These are phyloP conservation scores for Tryphoninae sp. DNA, from an alignment of 2,888 invertebrate species.

Conservation along the genomic window DNA sequence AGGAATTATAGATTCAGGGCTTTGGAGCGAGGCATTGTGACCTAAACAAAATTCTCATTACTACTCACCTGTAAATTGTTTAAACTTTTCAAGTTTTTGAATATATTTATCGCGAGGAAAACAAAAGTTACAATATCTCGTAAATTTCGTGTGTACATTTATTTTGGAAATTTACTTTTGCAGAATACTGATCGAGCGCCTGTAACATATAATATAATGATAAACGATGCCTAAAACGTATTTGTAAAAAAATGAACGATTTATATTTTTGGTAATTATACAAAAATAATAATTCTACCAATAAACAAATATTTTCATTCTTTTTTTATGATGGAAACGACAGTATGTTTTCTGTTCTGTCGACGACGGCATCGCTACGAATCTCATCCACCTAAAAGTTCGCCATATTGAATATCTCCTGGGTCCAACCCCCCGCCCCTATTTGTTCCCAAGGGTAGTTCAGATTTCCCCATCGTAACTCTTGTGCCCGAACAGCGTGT, in stretches of 20 bases:
- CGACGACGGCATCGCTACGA: conserved; percentile 30
- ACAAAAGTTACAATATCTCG: not conserved
- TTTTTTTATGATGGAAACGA: not conserved
- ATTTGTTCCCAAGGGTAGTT: conserved; percentile 27
- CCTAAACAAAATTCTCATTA: too few relatives aligned
- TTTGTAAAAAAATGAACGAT: not conserved
- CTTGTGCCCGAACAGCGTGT: conserved; percentile 30
- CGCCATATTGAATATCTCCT: conserved; percentile 47
- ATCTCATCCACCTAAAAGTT: conserved; percentile 17
- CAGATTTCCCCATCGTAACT: conserved; percentile 26
- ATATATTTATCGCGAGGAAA: not conserved
- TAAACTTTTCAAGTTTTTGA: not conserved
- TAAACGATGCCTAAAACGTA: not conserved
- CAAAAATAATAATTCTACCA: not conserved
- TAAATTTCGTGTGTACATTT: not conserved
- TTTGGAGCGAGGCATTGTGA: too few relatives aligned
- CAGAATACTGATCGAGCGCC: not conserved
- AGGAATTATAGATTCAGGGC: not conserved
- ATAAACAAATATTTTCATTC: not conserved
- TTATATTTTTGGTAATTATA: not conserved
- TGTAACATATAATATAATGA: not conserved
- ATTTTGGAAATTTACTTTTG: not conserved
- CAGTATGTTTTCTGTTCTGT: not conserved
- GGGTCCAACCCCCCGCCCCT: conserved; percentile 11
- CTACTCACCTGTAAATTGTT: not conserved